A percentile compares a stretch with the other conserved stretches of the same genome.
Evolutionary conservation across 2,888 invertebrate genomes (phyloP).

Genomic region (Didymodactylos carnosus): DNA sequence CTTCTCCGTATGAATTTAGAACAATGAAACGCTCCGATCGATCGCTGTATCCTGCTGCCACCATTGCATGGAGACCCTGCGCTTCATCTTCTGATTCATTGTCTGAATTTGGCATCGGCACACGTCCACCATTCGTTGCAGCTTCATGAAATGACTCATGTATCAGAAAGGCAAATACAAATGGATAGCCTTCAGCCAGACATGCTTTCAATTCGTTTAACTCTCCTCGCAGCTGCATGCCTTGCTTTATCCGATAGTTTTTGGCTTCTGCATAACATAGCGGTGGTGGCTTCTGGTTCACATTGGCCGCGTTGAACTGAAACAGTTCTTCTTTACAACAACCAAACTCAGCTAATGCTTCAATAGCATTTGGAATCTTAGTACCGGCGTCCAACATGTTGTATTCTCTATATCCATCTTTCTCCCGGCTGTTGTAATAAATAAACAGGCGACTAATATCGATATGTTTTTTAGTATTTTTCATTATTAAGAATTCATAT

Average conservation of each 20-base stretch:
- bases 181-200: neutral
- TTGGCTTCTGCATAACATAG: neutral
- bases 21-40: neutral
- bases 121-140: neutral
- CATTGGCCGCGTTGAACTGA: neutral
- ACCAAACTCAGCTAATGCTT: neutral
- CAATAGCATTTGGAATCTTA: neutral
- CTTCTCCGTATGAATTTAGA: neutral
- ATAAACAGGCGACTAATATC: neutral
- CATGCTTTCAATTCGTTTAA: neutral
- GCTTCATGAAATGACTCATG: neutral
- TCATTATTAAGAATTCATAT: neutral
- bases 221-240: neutral
- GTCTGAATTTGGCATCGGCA: neutral
- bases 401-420: neutral
- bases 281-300: neutral
- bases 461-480: neutral
- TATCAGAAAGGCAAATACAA: neutral
- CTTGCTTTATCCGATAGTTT: neutral
- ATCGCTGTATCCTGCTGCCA: neutral
- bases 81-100: neutral
- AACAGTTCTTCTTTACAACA: neutral
- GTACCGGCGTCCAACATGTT: neutral
- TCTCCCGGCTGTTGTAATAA: neutral
- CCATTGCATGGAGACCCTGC: neutral